A percentile compares a stretch with the other conserved stretches of the same genome.
These are phyloP conservation scores for Eurytoma adleriae DNA, from an alignment of 2,888 invertebrate genomes.

Conservation along the genomic window DNA sequence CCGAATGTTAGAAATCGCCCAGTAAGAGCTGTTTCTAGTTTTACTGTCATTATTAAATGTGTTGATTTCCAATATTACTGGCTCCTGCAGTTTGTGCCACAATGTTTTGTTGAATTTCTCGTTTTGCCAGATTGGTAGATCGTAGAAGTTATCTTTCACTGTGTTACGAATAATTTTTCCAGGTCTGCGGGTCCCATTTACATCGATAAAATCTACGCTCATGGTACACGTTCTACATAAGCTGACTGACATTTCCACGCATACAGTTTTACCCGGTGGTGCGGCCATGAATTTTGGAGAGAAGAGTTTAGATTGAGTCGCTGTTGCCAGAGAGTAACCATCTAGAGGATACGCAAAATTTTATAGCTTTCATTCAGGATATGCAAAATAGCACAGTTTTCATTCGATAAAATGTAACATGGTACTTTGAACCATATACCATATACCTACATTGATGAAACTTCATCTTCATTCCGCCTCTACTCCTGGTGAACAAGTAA, in stretches of 20 bases:
- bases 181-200: neutral
- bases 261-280: constrained; percentile 46
- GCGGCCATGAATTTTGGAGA: constrained; percentile 46
- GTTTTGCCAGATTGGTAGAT: constrained; percentile 36
- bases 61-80: constrained; percentile 50
- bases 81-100: neutral
- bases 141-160: neutral
- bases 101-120: constrained; percentile 37
- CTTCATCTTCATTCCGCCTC: constrained; percentile 52
- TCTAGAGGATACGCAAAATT: constrained; percentile 53
- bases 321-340: constrained; percentile 55
- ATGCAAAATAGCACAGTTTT: neutral
- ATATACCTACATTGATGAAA: constrained; percentile 62
- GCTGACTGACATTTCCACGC: constrained; percentile 61
- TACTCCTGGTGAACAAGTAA: constrained; percentile 55
- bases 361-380: no score
- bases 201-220: constrained; percentile 51
- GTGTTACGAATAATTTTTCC: constrained; percentile 18
- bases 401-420: neutral
- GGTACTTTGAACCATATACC: constrained; percentile 28
- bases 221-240: constrained; percentile 61
- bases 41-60: constrained; percentile 30
- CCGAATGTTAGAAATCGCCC: constrained; percentile 62
- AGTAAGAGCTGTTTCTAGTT: constrained; percentile 49
- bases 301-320: constrained; percentile 30